phyloP scores from a whole-genome alignment of 2,888 invertebrate genomes.

The Macrostomum cliftonense region DNA sequence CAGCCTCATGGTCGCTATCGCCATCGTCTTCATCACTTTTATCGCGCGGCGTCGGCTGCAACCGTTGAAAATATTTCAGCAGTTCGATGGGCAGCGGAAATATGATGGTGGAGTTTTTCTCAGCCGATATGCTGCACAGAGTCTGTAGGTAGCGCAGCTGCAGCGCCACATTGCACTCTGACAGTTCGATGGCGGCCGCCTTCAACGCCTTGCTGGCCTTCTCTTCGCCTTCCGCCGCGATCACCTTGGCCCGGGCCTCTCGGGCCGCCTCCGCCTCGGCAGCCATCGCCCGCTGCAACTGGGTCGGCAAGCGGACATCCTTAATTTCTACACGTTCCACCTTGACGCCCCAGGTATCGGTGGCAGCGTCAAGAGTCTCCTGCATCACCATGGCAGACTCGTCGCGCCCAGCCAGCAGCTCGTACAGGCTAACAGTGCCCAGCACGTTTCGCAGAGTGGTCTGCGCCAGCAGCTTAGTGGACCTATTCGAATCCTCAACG shows the following conservation, averaged over 20 bases:
- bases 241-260: constrained; percentile 8
- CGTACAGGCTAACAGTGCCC: constrained; percentile 15
- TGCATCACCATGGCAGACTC: constrained; percentile 5
- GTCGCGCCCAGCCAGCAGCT: constrained; percentile 5
- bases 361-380: constrained; percentile 35
- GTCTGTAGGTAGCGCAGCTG: constrained; percentile 41
- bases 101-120: constrained; percentile 34
- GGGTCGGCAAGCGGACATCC: constrained; percentile 2
- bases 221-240: constrained; percentile 9
- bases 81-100: constrained; percentile 31
- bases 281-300: constrained; percentile 5
- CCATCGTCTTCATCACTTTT: no score
- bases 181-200: constrained; percentile 67
- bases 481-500: constrained; percentile 28
- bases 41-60: no score
- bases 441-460: constrained; percentile 32
- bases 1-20: no score
- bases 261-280: constrained; percentile 5
- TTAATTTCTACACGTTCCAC: constrained; percentile 36
- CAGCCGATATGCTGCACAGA: constrained; percentile 28
- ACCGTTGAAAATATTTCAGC: neutral
- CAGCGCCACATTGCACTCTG: constrained; percentile 59
- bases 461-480: constrained; percentile 27
- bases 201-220: constrained; percentile 50
- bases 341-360: constrained; percentile 40